Conservation (phyloP, 2,797 vertebrate genomes). For the Cirrhinus mrigala region DNA sequence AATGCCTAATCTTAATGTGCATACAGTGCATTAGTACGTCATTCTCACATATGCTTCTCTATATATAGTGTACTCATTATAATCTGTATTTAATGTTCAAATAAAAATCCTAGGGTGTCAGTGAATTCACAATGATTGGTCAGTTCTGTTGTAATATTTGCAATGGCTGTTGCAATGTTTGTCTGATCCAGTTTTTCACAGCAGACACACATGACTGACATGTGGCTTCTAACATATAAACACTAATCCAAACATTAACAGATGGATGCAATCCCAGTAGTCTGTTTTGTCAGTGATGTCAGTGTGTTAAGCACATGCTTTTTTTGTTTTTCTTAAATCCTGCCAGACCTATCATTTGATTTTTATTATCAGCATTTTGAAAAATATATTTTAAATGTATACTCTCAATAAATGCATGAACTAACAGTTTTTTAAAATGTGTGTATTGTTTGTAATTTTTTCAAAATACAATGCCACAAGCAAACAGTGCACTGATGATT, state of each 20-base stretch:
- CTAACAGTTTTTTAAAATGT: not conserved
- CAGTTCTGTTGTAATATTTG: not conserved
- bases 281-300: conserved; percentile 67
- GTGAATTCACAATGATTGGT: not conserved
- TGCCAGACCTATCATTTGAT: conserved; percentile 53
- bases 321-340: conserved; percentile 45
- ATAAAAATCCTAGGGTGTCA: not conserved
- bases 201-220: not conserved
- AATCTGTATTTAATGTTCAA: not conserved
- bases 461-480: not conserved
- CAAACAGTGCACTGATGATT: not conserved
- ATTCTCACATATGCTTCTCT: not conserved
- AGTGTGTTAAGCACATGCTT: conserved; percentile 52
- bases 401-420: not conserved
- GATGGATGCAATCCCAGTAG: not conserved
- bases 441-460: not conserved
- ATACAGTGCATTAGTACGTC: not conserved
- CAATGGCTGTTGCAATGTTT: not conserved
- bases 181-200: not conserved
- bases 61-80: not conserved
- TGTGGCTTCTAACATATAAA: conserved; percentile 61
- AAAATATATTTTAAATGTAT: not conserved
- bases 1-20: not conserved
- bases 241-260: conserved; percentile 48
- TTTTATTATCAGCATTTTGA: not conserved